A percentile compares a stretch with the other conserved stretches of the same genome.
Evolutionary conservation across 2,888 invertebrate genomes (phyloP).

Genomic region (Mythimna lalbum): DNA sequence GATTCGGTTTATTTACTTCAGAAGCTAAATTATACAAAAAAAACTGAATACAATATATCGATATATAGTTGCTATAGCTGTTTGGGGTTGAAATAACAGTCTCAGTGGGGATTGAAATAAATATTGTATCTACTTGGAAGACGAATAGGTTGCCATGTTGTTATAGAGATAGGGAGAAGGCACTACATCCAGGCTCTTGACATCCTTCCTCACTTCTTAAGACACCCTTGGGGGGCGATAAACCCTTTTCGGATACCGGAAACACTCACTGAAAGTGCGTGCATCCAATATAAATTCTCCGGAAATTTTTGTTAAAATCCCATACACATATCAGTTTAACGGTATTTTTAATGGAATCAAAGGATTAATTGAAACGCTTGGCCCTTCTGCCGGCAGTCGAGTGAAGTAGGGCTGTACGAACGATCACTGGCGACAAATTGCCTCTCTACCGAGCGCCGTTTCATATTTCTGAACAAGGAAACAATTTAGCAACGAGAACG

Average conservation of each 20-base stretch:
- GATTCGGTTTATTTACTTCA: conserved; percentile 22
- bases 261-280: conserved; percentile 37
- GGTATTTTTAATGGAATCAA: conserved; percentile 59
- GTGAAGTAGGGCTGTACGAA: conserved; percentile 53
- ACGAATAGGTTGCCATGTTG: conserved; percentile 11
- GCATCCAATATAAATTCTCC: conserved; percentile 25
- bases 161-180: conserved; percentile 4
- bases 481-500: conserved; percentile 66
- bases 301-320: conserved; percentile 1
- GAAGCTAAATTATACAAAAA: conserved; percentile 9
- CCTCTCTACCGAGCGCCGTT: conserved; percentile 66
- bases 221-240: conserved; percentile 37
- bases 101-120: conserved; percentile 12
- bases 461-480: conserved; percentile 71
- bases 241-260: conserved; percentile 37
- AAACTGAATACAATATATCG: not conserved
- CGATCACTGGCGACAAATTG: conserved; percentile 73
- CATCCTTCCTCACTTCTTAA: conserved; percentile 36
- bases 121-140: conserved; percentile 10
- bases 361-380: conserved; percentile 65
- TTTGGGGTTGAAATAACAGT: not conserved
- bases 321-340: conserved; percentile 17
- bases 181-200: conserved; percentile 33
- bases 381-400: conserved; percentile 33
- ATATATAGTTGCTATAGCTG: too few relatives aligned